phyloP scores from a whole-genome alignment of 2,113 vertebrate species.

The Nothoprocta perdicaria region DNA sequence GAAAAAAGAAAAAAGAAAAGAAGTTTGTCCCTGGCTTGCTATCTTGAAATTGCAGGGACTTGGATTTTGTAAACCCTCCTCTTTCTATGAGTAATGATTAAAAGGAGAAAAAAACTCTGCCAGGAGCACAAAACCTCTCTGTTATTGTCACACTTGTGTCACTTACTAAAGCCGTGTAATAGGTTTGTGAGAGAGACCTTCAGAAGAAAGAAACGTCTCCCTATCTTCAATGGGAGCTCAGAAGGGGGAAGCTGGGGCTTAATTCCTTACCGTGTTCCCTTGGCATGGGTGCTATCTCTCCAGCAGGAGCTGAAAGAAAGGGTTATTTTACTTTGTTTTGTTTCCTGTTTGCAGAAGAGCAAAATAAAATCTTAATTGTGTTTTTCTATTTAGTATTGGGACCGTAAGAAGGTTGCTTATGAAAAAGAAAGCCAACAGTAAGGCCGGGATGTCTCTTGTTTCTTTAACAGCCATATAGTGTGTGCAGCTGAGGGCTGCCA shows the following conservation, averaged over 20 bases:
- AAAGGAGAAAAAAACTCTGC: constrained; percentile 6
- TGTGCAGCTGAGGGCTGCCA: constrained; percentile 64
- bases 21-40: constrained; percentile 16
- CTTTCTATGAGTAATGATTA: constrained; percentile 34
- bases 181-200: constrained; percentile 21
- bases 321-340: constrained; percentile 36
- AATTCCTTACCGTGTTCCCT: constrained; percentile 1
- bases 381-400: constrained; percentile 56
- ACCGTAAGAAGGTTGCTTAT: constrained; percentile 50
- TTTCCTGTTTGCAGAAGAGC: constrained; percentile 33
- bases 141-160: constrained; percentile 16
- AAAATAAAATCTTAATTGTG: constrained; percentile 51
- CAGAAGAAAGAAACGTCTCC: background rate
- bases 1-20: background rate
- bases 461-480: constrained; percentile 56
- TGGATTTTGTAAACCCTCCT: constrained; percentile 6
- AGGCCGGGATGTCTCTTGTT: constrained; percentile 54
- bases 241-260: constrained; percentile 8
- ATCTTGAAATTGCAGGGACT: constrained; percentile 34
- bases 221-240: background rate
- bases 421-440: constrained; percentile 47
- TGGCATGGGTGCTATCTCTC: constrained; percentile 19
- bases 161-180: background rate
- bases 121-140: background rate
- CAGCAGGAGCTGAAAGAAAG: background rate